Evolutionary conservation across 2,113 vertebrate species (phyloP), one percentile per base, ranked within the genome.

Genomic region (Ictidomys tridecemlineatus): DNA sequence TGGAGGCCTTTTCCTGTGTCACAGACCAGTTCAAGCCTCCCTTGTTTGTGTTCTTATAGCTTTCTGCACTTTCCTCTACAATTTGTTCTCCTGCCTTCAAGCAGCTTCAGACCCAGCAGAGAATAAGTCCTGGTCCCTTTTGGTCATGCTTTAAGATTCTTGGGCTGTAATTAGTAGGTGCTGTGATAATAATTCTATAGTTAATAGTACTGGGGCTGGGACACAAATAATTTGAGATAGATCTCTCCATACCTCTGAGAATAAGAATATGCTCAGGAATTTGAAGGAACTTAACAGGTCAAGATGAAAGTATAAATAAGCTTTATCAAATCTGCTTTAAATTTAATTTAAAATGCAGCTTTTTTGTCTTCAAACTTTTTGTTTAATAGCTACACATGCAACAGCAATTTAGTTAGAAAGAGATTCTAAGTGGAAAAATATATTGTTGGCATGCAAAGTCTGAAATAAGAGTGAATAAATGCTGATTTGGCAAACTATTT

Each of bases 381-480:
- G 18, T 91, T 88, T 91, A 73, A 91, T 56, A 88, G 32, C 4
- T 45, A 79, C n/a, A 61, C 39, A 85, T 80, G 14, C 53, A 69
- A 53, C 16, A 73, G 84, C 7, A 58, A 30, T 88, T 77, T 95
- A 91, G 61, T 74, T 85, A 56, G 24, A 87, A 74, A 70, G 4
- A 82, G 32, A 53, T 85, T 94, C 63, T 86, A 61, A 91, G 53
- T 70, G n/a, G 30, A 80, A 72, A 93, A 93, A 85, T 94, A 72
- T 77, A 93, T 85, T 90, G 86, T 48, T 70, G 61, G 32, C 39
- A 83, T 65, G 24, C 67, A 94, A 93, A 80, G n/a, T 48, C 70
- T 65, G n/a, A 94, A 97, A 94, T 72, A 94, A 83, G 5, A 80
- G 30, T 85, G 53, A 94, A 89, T 95, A 94, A 91, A 85, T 93